phyloP scores from a whole-genome alignment of 1,140 invertebrate genomes.

The Agrilus planipennis region DNA sequence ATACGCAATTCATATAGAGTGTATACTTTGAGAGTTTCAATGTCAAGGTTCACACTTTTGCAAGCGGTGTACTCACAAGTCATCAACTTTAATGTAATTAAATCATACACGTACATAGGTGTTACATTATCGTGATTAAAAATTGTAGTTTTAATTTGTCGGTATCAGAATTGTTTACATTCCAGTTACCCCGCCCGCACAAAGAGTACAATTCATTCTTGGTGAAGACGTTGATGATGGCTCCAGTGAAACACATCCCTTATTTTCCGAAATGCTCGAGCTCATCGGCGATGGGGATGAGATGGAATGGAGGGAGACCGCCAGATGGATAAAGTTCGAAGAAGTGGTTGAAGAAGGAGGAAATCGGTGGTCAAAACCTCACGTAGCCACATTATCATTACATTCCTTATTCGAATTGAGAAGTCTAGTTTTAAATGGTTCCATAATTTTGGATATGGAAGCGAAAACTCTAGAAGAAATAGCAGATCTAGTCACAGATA shows the following conservation, averaged over 20 bases:
- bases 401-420: slow-evolving; percentile 84
- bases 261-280: slow-evolving; percentile 95
- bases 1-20: no score
- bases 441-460: slow-evolving; percentile 86
- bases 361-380: slow-evolving; percentile 89
- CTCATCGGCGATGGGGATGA: slow-evolving; percentile 76
- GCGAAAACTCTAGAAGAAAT: slow-evolving; percentile 74
- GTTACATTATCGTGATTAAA: no score
- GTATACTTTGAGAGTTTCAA: no score
- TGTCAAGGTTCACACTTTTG: no score
- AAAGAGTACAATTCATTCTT: slow-evolving; percentile 90
- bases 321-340: slow-evolving; percentile 92
- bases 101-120: no score
- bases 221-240: slow-evolving; percentile 86
- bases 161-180: slow-evolving; percentile 23
- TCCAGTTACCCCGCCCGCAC: slow-evolving; percentile 75
- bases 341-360: slow-evolving; percentile 91
- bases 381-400: slow-evolving; percentile 82
- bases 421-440: slow-evolving; percentile 76
- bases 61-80: no score
- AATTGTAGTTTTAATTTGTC: no score
- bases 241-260: slow-evolving; percentile 67
- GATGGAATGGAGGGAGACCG: slow-evolving; percentile 95
- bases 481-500: slow-evolving; percentile 82
- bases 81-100: no score